Conservation (phyloP, 2,113 vertebrate species). For the Psilopogon haemacephalus region DNA sequence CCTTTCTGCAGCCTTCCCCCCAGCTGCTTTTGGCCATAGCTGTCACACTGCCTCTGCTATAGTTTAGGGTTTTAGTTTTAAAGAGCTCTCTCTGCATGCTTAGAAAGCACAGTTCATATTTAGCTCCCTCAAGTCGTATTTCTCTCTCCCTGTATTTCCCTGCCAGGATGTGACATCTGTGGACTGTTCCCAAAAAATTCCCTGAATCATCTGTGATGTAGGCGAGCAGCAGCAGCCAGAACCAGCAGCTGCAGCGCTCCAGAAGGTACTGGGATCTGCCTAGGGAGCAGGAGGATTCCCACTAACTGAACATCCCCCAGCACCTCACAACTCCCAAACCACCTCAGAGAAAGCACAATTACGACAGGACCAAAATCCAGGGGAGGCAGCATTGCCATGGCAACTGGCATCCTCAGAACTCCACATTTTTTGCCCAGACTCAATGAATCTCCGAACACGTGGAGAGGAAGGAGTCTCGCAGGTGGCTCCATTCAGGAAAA, state of each 20-base stretch:
- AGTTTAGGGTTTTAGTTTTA: neutral
- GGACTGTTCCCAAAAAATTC: slow-evolving; percentile 45
- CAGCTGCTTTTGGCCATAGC: neutral
- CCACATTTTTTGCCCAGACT: slow-evolving; percentile 14
- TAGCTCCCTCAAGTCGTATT: neutral
- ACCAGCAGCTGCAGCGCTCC: neutral
- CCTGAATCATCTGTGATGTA: slow-evolving; percentile 40
- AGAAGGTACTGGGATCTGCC: neutral
- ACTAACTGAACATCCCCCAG: neutral
- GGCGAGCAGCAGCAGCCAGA: neutral
- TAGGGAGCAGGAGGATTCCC: neutral
- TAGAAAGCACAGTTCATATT: slow-evolving; percentile 47
- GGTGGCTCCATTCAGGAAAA: neutral
- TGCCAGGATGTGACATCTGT: slow-evolving; percentile 56
- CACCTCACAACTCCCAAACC: neutral
- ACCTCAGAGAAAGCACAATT: neutral
- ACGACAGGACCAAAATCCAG: neutral
- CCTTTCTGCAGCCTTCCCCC: accelerated
- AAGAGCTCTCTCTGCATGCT: neutral
- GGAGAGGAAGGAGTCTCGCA: neutral
- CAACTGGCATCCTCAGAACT: slow-evolving; percentile 40
- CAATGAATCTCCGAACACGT: neutral
- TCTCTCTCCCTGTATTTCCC: neutral
- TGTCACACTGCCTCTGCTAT: neutral
- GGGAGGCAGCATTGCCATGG: slow-evolving; percentile 2